Evolutionary conservation across 2,113 vertebrate species (phyloP).

Genomic region (Sapajus apella): DNA sequence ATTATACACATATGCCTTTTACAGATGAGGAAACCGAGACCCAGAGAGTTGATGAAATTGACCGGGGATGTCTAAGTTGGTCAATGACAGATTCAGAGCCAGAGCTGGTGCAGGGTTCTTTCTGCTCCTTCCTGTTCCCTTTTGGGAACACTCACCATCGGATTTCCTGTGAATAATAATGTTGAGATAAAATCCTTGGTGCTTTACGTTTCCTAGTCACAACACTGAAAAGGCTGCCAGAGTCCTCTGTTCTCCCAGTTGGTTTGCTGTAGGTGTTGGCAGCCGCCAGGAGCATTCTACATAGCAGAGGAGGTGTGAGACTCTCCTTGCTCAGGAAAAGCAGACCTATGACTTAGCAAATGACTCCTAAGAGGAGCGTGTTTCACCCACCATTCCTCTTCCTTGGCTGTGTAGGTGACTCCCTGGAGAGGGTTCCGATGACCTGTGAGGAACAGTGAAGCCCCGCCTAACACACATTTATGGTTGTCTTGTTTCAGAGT

Average conservation of each 20-base stretch:
- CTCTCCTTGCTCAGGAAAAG: not conserved
- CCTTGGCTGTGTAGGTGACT: not conserved
- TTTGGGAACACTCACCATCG: accelerated
- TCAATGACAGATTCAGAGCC: not conserved
- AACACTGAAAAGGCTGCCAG: not conserved
- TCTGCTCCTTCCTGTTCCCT: not conserved
- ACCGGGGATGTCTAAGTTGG: not conserved
- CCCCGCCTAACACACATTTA: not conserved
- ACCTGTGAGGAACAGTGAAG: too few relatives aligned
- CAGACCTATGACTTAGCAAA: too few relatives aligned
- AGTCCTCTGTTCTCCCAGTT: not conserved
- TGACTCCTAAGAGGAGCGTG: not conserved
- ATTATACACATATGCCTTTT: accelerated
- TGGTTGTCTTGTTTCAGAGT: conserved; percentile 87
- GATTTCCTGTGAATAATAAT: accelerated
- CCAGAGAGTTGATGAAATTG: not conserved
- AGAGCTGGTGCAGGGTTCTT: not conserved
- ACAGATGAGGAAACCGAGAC: not conserved
- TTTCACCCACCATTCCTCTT: accelerated
- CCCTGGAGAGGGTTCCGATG: not conserved
- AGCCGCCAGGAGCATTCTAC: not conserved
- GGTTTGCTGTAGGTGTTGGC: not conserved
- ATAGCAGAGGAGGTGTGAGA: not conserved
- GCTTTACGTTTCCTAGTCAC: not conserved
- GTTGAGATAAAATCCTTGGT: not conserved